These are phyloP conservation scores for Euphonia xanthogaster DNA, from an alignment of 2,797 vertebrate species.

Conservation along the genomic window DNA sequence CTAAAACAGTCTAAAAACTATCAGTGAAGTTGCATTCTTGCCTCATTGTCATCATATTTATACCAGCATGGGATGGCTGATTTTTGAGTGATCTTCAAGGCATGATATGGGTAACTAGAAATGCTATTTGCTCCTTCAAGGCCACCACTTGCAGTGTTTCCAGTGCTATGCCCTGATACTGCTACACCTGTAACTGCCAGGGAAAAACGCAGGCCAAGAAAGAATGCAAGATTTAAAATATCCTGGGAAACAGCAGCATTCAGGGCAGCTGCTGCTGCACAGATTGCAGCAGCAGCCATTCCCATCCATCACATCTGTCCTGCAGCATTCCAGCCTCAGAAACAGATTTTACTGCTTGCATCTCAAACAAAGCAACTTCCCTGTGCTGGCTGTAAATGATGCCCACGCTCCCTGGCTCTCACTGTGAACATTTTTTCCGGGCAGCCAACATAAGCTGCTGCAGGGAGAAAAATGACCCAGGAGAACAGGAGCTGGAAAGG, in stretches of 20 bases:
- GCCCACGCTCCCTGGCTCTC: background rate
- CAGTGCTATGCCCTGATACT: background rate
- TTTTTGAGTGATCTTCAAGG: background rate
- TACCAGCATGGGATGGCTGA: background rate
- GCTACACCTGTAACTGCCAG: background rate
- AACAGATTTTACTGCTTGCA: background rate
- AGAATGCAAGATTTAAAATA: background rate
- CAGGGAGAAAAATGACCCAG: rapidly evolving
- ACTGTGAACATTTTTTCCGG: background rate
- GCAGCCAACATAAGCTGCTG: background rate
- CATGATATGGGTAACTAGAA: background rate
- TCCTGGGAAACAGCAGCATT: background rate
- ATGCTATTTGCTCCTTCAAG: background rate
- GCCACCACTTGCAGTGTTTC: background rate
- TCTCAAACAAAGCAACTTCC: background rate
- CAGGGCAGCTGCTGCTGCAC: background rate
- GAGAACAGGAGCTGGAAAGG: background rate
- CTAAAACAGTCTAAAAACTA: background rate
- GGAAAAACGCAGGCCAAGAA: background rate
- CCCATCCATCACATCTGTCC: background rate
- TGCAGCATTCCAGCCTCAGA: background rate
- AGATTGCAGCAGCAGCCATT: background rate
- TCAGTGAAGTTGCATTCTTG: background rate
- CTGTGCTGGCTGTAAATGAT: rapidly evolving
- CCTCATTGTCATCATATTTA: background rate